Base-by-base conservation (phyloP, 2,113 vertebrate genomes). In the Donacobius atricapilla region DNA sequence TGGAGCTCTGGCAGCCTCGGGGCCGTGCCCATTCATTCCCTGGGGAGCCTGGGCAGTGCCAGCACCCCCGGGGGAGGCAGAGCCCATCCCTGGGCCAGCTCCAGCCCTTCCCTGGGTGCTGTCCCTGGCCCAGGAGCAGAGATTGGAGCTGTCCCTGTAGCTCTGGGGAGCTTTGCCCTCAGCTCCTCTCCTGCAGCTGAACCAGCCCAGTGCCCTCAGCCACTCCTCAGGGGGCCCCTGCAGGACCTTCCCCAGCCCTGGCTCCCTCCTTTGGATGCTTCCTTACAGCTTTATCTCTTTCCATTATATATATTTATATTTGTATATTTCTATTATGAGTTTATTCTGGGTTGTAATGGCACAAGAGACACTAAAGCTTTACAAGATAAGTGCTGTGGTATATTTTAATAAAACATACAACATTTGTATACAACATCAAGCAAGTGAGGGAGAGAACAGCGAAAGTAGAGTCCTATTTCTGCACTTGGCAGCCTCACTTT, bases 371-470 rank as follows among this genome's bases (percentile, higher is more conserved):
- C 44, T 45, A n/a, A 47, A 82, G 60, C 40, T 89, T 69, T 71
- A 76, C 30, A 69, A 87, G 42, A 57, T 50, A 57, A 84, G 30
- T 45, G 65, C 17, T 37, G 53, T 14, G 64, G 56, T 75, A 15
- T 93, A 61, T 96, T 89, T 89, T 82, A 94, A 87, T 79, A 79
- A 87, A 91, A 82, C 47, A 66, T 44, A 37, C 4, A 54, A 57
- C n/a, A 17, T 35, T 70, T 68, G 42, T 63, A 16, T 47, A 75
- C 1, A 13, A 79, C 57, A 82, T 79, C 58, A 86, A 87, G 56
- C 13, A 71, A 87, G 33, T 1, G 3, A 56, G 37, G 15, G 61
- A 89, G 40, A 84, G 56, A 87, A 64, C 31, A 69, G 63, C 42
- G 81, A 92, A 78, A 48, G 50, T 56, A 78, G 51, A 87, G 21